Base-by-base conservation (phyloP, 2,797 vertebrate genomes). In the Urocyon cinereoargenteus region DNA sequence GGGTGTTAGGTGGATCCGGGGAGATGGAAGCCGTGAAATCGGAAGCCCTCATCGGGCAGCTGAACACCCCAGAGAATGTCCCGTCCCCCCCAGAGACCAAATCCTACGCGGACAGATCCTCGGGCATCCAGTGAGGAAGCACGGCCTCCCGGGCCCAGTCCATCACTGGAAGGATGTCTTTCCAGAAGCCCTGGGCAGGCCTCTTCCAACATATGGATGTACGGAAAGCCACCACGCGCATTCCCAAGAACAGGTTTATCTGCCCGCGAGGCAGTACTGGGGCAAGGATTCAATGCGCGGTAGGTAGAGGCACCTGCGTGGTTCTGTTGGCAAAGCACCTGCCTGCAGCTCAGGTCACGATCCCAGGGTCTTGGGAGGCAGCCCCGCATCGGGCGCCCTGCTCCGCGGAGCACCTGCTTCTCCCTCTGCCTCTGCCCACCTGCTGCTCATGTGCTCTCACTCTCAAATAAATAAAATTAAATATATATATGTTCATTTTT, bases 31-130 rank as follows among this genome's bases (percentile, higher is more conserved):
- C 4, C 4, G 9, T 15, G 5, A 45, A 57, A 21, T 31, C 61
- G 3, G 36, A 34, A 14, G 16, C 68, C 15, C 0, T 55, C 2
- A 3, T 16, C 2, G 68, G 12, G 34, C 10, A n/a, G 31, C 21
- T n/a, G 3, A 53, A 28, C 15, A 5, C 7, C 3, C 1, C 11
- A 14, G 6, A 2, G 10, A 5, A n/a, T 21, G 24, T 26, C 13
- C 51, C 3, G 22, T 36, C 16, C 34, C 14, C 62, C 3, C 19
- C 62, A 1, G 16, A 68, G 73, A 34, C 16, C 51, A 7, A 49
- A 8, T 16, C 51, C 6, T 13, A 70, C 57, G 28, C 0, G 53
- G 51, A 28, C 21, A 6, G 6, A 12, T 8, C 18, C 14, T 36
- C 9, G 7, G 26, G 18, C 10, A 40, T 40, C 19, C 34, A 70